Percentiles rank a stretch among this genome's conserved stretches.
phyloP scores from a whole-genome alignment of 2,888 invertebrate species.

The Serripes groenlandicus region DNA sequence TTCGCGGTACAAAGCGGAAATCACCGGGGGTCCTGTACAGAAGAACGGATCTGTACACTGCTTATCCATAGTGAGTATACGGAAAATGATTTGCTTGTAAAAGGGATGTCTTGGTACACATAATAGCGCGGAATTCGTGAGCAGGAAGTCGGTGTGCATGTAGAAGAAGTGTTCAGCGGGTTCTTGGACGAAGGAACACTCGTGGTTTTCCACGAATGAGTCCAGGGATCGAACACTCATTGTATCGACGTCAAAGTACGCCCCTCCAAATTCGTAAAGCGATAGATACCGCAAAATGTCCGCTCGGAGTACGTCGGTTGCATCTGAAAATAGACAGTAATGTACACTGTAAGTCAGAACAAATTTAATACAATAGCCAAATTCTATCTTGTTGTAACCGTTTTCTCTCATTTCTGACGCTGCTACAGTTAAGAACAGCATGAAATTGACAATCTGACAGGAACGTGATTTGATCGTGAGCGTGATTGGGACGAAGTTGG shows the following conservation, averaged over 20 bases:
- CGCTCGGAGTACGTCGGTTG: conserved; percentile 11
- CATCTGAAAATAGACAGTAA: not conserved
- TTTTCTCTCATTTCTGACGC: not conserved
- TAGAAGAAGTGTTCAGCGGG: conserved; percentile 18
- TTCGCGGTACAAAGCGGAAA: conserved; percentile 20
- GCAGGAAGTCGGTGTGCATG: conserved; percentile 17
- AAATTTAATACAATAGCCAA: not conserved
- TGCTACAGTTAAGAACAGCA: no score
- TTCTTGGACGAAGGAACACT: conserved; percentile 13
- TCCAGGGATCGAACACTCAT: conserved; percentile 23
- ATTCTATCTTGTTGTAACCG: not conserved
- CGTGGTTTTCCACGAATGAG: conserved; percentile 14
- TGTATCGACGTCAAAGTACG: conserved; percentile 15
- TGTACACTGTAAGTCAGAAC: not conserved
- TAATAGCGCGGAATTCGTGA: conserved; percentile 4
- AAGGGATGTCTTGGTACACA: conserved; percentile 20
- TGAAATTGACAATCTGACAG: no score
- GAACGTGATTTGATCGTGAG: no score
- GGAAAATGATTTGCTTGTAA: conserved; percentile 10
- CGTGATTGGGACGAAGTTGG: no score
- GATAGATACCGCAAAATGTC: conserved; percentile 15
- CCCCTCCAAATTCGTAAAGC: conserved; percentile 14
- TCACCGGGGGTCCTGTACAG: conserved; percentile 12
- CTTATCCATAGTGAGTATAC: conserved; percentile 13
- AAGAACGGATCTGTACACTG: conserved; percentile 17